These are phyloP conservation scores for Propithecus deckenii DNA, from an alignment of 2,797 vertebrate species.

Conservation along the genomic window DNA sequence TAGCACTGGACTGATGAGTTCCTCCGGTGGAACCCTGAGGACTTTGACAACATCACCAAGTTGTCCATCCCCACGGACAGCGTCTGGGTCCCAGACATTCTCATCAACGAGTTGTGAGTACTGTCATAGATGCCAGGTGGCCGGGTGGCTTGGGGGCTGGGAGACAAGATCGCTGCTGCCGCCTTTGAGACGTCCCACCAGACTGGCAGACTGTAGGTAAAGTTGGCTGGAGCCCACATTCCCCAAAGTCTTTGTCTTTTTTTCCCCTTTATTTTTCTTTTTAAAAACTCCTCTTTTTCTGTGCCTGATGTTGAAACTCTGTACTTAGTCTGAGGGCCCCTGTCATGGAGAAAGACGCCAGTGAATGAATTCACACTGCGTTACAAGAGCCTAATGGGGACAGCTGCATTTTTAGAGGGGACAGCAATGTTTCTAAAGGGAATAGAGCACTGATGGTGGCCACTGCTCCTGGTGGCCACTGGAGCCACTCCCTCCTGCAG, in stretches of 20 bases:
- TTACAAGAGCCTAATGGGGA: neutral
- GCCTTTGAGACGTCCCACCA: neutral
- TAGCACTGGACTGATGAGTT: constrained; percentile 97
- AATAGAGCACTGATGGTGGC: neutral
- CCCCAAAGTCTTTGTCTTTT: neutral
- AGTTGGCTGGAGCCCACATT: neutral
- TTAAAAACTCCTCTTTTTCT: constrained; percentile 13
- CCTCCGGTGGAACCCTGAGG: constrained; percentile 92
- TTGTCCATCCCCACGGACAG: constrained; percentile 92
- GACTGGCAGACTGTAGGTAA: neutral
- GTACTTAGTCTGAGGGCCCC: neutral
- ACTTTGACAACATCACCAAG: constrained; percentile 93
- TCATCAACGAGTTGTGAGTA: constrained; percentile 99
- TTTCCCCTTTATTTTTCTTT: neutral
- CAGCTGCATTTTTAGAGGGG: constrained; percentile 27
- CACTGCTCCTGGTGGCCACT: neutral
- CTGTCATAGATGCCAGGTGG: accelerated
- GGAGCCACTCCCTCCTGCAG: too few relatives aligned
- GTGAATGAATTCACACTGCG: neutral
- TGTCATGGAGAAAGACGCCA: neutral
- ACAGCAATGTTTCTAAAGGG: neutral
- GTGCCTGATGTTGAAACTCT: neutral
- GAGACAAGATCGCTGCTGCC: too few relatives aligned
- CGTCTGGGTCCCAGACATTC: constrained; percentile 97
- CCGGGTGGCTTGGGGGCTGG: neutral